Base-by-base conservation (phyloP, 1,140 invertebrate genomes). In the Conus ventricosus region DNA sequence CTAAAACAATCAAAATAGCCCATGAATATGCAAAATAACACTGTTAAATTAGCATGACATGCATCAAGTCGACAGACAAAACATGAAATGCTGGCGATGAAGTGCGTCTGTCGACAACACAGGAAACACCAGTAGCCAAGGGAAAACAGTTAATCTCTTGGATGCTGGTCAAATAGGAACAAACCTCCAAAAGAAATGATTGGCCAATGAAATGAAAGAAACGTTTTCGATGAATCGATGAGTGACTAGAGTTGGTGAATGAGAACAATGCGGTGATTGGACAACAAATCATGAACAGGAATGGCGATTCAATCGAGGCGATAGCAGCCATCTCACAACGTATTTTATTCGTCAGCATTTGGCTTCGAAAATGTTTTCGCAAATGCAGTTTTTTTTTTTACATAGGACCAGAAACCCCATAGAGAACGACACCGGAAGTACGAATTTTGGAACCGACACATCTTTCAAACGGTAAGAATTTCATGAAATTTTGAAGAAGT, bases 31-130 rank as follows among this genome's bases (percentile, higher is more conserved):
- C 8, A 60, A 60, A 60, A 11, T 60, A 60, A 60, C 57, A 20
- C 7, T 71, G 67, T 71, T 71, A 71, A 71, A 71, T 71, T 71
- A 71, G 67, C 67, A 71, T 17, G 67, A 71, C 67, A 71, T 71
- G 67, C 67, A 71, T 23, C 13, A 20, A 71, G 17, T 63, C 60
- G 60, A 63, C 60, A 63, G 60, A 13, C 11, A 63, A 20, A 63
- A 20, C 10, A 71, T 20, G 67, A 71, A n/a, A 10, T 23, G 20
- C 6, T 71, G 67, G 7, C 20, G 13, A 71, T 23, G 67, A 71
- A n/a, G 20, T 6, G 20, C 67, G 6, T 20, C 20, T 13, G 11
- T 23, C 6, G 67, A 71, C 67, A 71, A 71, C 67, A 71, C 57
- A 60, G 8, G 5, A 15, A 60, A 60, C 8, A 60, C 57, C 57